These are phyloP conservation scores for Ginglymostoma cirratum DNA, from an alignment of 2,113 vertebrate genomes.

Conservation along the genomic window DNA sequence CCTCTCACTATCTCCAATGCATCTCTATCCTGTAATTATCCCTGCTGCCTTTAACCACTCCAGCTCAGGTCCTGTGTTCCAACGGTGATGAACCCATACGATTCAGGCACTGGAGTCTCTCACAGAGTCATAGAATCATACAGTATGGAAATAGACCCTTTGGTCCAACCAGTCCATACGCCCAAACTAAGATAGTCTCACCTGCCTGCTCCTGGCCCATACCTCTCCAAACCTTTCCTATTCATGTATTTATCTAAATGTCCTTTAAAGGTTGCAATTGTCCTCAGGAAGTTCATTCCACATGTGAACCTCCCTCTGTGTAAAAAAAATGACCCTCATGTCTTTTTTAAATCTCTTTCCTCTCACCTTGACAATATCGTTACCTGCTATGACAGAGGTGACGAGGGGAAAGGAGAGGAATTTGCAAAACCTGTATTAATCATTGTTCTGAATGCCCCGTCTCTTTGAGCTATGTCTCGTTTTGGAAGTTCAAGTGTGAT, in stretches of 20 bases:
- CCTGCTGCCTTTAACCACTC: neutral
- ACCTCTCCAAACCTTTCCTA: no score
- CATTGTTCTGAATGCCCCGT: neutral
- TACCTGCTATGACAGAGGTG: neutral
- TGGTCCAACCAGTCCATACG: no score
- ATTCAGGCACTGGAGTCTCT: neutral
- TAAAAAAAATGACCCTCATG: no score
- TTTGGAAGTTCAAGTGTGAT: neutral
- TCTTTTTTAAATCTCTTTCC: no score
- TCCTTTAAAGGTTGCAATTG: no score
- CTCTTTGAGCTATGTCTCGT: neutral
- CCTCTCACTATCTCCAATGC: neutral
- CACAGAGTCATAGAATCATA: neutral
- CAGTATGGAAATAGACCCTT: no score
- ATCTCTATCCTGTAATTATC: neutral
- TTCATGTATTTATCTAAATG: no score
- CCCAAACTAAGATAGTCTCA: no score
- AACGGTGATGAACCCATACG: neutral
- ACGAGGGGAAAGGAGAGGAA: neutral
- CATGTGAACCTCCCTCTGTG: no score
- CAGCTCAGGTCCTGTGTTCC: neutral
- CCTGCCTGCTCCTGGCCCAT: no score
- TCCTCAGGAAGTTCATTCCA: no score
- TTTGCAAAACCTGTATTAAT: neutral
- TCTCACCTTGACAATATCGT: neutral